Conservation (phyloP, 2,888 invertebrate species). For the Aleiodes alternator region DNA sequence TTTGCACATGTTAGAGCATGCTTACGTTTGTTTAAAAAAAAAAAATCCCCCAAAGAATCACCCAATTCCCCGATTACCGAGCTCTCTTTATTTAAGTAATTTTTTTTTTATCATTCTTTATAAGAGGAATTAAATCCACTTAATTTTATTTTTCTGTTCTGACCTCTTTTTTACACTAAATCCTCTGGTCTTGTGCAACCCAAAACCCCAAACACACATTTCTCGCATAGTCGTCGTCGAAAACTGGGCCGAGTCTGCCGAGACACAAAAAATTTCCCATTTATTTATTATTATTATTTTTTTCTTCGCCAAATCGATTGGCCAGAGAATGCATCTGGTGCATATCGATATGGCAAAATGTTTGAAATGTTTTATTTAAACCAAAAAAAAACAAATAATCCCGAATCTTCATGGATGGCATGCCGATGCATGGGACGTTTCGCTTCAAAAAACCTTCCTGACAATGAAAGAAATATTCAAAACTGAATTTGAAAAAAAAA, state of each 20-base stretch:
- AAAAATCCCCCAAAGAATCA: slow-evolving; percentile 43
- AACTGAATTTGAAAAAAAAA: not conserved
- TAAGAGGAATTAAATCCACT: slow-evolving; percentile 18
- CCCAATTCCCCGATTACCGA: slow-evolving; percentile 42
- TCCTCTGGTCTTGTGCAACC: slow-evolving; percentile 37
- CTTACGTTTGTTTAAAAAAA: slow-evolving; percentile 71
- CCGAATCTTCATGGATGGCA: slow-evolving; percentile 70
- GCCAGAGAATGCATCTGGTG: not conserved
- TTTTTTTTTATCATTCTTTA: not conserved
- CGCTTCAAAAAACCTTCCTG: slow-evolving; percentile 46
- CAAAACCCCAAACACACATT: slow-evolving; percentile 32
- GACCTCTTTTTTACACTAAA: slow-evolving; percentile 45
- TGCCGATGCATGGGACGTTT: slow-evolving; percentile 71
- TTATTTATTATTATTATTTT: not conserved
- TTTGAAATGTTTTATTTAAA: slow-evolving; percentile 30
- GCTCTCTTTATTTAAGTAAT: slow-evolving; percentile 8
- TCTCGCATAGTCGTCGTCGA: slow-evolving; percentile 45
- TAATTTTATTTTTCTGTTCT: slow-evolving; percentile 21
- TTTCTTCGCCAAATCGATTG: slow-evolving; percentile 23
- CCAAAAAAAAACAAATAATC: slow-evolving; percentile 38
- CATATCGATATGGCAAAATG: slow-evolving; percentile 38
- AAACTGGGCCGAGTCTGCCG: slow-evolving; percentile 65
- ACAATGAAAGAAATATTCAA: slow-evolving; percentile 5
- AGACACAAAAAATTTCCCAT: slow-evolving; percentile 1
- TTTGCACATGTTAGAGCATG: slow-evolving; percentile 76